Conservation (phyloP, 2,797 vertebrate species). For the Sarcophilus harrisii region DNA sequence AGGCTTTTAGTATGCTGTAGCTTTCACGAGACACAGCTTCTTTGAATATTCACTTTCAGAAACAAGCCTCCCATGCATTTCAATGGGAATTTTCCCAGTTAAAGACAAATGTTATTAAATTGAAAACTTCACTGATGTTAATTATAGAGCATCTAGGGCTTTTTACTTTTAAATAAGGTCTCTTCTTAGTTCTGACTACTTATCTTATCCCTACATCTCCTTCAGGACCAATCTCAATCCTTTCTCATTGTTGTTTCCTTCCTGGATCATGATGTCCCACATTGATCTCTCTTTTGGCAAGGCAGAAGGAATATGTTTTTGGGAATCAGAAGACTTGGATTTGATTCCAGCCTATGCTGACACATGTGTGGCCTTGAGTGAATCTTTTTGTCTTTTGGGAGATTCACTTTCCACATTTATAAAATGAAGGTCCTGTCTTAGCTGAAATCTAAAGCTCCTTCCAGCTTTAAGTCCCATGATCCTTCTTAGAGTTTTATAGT, state of each 20-base stretch:
- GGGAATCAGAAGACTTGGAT: not conserved
- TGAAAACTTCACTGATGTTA: not conserved
- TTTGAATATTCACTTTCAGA: conserved; percentile 1
- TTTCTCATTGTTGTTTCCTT: not conserved
- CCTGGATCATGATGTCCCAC: not conserved
- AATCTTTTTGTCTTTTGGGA: not conserved
- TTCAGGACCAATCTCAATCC: not conserved
- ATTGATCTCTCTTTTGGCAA: not conserved
- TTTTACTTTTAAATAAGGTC: not conserved
- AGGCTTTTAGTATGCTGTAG: not conserved
- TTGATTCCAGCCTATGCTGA: not conserved
- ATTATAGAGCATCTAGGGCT: not conserved
- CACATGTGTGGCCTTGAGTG: not conserved
- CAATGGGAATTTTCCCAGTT: not conserved
- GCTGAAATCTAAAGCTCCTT: not conserved
- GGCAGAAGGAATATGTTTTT: not conserved
- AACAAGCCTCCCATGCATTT: conserved; percentile 5
- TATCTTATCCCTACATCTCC: not conserved
- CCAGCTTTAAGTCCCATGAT: not conserved
- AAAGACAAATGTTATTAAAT: conserved; percentile 2
- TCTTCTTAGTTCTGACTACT: not conserved
- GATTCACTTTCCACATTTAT: not conserved
- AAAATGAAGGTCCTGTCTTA: not conserved
- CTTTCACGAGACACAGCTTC: not conserved
- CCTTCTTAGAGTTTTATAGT: not conserved